Percentiles rank a stretch among this genome's conserved stretches.
These are phyloP conservation scores for Drosophila austrosaltans DNA, from an alignment of 2,888 invertebrate genomes.

Conservation along the genomic window DNA sequence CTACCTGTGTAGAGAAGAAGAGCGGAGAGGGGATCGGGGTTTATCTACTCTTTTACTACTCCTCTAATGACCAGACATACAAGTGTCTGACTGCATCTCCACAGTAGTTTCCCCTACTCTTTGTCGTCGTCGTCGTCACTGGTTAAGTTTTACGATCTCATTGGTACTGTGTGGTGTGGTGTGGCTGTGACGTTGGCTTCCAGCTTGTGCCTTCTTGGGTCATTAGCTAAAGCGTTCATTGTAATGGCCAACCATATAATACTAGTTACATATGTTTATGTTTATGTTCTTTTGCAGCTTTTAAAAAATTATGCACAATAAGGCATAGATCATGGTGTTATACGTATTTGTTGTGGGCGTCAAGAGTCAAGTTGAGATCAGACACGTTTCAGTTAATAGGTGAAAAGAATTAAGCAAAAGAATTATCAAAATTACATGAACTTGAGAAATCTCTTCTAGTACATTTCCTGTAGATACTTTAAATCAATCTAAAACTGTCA, in stretches of 20 bases:
- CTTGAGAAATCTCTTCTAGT: background rate
- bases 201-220: conserved; percentile 26
- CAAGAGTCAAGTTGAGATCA: conserved; percentile 30
- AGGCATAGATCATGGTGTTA: conserved; percentile 38
- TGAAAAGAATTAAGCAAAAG: background rate
- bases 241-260: conserved; percentile 55
- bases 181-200: conserved; percentile 1
- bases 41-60: conserved; percentile 16
- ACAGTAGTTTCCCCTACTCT: conserved; percentile 19
- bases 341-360: conserved; percentile 32
- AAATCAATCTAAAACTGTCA: too few relatives aligned
- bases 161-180: conserved; percentile 24
- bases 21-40: background rate
- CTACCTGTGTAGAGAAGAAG: conserved; percentile 50
- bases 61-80: conserved; percentile 48
- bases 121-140: conserved; percentile 11
- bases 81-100: conserved; percentile 35
- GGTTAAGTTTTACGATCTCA: conserved; percentile 45
- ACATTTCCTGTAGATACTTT: too few relatives aligned
- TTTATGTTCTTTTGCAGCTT: conserved; percentile 50
- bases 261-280: conserved; percentile 59
- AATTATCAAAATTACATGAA: too few relatives aligned
- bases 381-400: conserved; percentile 4
- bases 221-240: conserved; percentile 60
- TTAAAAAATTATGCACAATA: conserved; percentile 57